Evolutionary conservation across 2,797 vertebrate genomes (phyloP).

Genomic region (Syndactyla subalaris): DNA sequence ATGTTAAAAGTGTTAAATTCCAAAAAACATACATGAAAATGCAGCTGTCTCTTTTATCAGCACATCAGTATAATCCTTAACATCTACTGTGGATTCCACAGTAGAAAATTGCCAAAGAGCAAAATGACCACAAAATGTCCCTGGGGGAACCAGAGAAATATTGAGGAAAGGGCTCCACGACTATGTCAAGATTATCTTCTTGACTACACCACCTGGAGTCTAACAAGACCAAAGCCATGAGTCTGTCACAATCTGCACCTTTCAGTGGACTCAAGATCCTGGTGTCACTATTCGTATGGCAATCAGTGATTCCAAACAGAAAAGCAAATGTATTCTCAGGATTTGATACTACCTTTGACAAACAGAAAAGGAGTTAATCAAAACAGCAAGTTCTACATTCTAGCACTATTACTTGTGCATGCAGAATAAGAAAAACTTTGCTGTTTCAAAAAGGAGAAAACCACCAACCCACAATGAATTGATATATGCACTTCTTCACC

Average conservation of each 20-base stretch:
- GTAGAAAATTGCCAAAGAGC: not conserved
- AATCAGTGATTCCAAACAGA: not conserved
- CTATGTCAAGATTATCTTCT: not conserved
- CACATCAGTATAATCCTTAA: not conserved
- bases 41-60: not conserved
- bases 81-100: not conserved
- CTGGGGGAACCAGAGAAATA: not conserved
- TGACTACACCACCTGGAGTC: not conserved
- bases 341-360: not conserved
- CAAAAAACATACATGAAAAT: not conserved
- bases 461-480: not conserved
- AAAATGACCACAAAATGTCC: not conserved
- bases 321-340: not conserved
- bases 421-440: not conserved
- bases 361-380: not conserved
- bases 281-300: not conserved
- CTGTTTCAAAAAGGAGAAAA: not conserved
- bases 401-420: not conserved
- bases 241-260: not conserved
- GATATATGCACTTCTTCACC: not conserved
- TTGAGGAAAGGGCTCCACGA: not conserved
- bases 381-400: not conserved
- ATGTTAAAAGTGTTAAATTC: not conserved
- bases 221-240: not conserved
- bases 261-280: not conserved